Evolutionary conservation across 1,140 invertebrate species (phyloP), one percentile per base, ranked within the genome.

Genomic region (Ylistrum balloti): DNA sequence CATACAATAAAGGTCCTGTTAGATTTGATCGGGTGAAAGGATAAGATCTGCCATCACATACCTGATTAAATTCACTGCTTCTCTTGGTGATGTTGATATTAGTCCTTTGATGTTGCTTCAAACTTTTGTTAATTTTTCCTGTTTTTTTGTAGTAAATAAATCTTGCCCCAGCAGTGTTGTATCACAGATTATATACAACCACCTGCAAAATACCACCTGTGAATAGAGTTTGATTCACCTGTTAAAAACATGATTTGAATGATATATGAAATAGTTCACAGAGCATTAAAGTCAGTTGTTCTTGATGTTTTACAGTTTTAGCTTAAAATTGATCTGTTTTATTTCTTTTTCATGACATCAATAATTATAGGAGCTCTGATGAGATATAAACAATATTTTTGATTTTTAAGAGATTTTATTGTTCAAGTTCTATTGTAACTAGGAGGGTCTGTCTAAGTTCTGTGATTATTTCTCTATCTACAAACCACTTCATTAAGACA

Each of bases 241-340:
- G 41, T 45, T 22, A 74, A 74, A 74, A 74, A 28, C 17, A 74
- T 74, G 56, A 56, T 74, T 74, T 74, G 56, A 74, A 28, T 74
- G 56, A 74, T n/a, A 74, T 28, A 74, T 3, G 22, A 48, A 48
- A 17, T 74, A 28, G 17, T 17, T 74, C 7, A n/a, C 0, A 7
- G 22, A 74, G 11, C 56, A 74, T 7, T 74, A 74, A 28, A 28
- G 56, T n/a, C 56, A 28, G 56, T 74, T 74, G 35, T 45, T 38
- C 10, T 45, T 38, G 56, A 28, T 74, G 13, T 28, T n/a, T 74
- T n/a, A 74, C 5, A 28, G n/a, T 5, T 74, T 74, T 56, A 20
- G 9, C 20, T 56, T 7, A 56, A 56, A 56, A 56, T 56, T 56
- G 45, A 56, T 11, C 20, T 17, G 7, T 11, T 56, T 15, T 3